phyloP scores from a whole-genome alignment of 2,797 vertebrate genomes.

The Channa striata region DNA sequence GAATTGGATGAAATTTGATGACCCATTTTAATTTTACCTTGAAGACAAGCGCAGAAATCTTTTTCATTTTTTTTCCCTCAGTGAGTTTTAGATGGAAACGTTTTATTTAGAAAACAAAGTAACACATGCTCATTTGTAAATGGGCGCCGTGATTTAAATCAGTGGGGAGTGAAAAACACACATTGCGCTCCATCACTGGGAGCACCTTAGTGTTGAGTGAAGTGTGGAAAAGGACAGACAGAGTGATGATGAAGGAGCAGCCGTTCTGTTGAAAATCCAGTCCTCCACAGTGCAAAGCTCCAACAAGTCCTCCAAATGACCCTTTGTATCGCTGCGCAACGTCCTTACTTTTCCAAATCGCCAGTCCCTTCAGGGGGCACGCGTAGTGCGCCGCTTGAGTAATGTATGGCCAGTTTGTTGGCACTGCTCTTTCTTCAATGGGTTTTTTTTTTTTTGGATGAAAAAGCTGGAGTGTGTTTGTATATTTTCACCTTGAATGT shows the following conservation, averaged over 20 bases:
- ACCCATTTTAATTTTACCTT: slow-evolving; percentile 74
- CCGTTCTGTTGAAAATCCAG: slow-evolving; percentile 89
- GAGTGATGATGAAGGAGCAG: slow-evolving; percentile 83
- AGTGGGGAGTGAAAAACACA: slow-evolving; percentile 40
- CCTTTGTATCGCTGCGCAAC: slow-evolving; percentile 86
- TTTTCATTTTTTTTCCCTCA: slow-evolving; percentile 27
- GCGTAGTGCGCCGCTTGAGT: slow-evolving; percentile 82
- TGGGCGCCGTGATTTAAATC: slow-evolving; percentile 45
- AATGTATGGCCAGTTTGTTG: slow-evolving; percentile 80
- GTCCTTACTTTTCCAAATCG: slow-evolving; percentile 84
- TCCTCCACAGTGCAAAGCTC: slow-evolving; percentile 88
- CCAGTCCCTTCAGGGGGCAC: slow-evolving; percentile 79
- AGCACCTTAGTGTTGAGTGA: slow-evolving; percentile 72
- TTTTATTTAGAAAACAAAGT: slow-evolving; percentile 61
- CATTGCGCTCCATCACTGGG: slow-evolving; percentile 47
- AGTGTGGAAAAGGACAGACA: slow-evolving; percentile 47
- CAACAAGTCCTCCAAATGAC: slow-evolving; percentile 87
- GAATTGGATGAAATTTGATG: slow-evolving; percentile 72
- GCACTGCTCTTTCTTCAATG: slow-evolving; percentile 78
- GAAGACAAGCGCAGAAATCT: slow-evolving; percentile 63
- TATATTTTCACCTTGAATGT: slow-evolving; percentile 4
- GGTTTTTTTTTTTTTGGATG: not conserved
- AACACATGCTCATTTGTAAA: slow-evolving; percentile 49
- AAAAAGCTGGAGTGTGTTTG: slow-evolving; percentile 57
- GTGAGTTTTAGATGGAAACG: slow-evolving; percentile 41